Conservation (phyloP, 1,140 invertebrate genomes). For the Trachymyrmex septentrionalis region DNA sequence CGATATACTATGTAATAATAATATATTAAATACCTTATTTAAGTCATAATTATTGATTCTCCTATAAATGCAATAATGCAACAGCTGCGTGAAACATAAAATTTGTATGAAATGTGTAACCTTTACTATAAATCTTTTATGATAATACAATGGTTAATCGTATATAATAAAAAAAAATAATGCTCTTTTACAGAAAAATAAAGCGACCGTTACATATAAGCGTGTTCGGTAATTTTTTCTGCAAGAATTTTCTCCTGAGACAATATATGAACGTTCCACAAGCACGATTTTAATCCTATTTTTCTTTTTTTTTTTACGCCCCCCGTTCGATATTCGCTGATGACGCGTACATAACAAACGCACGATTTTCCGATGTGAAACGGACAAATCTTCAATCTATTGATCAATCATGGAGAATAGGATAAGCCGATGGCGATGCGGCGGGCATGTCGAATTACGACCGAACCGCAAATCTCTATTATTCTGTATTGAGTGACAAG, state of each 20-base stretch:
- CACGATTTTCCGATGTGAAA: constrained; percentile 38
- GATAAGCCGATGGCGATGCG: constrained; percentile 27
- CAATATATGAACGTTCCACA: constrained; percentile 8
- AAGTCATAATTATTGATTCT: constrained; percentile 5
- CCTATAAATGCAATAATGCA: neutral
- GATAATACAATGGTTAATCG: constrained; percentile 18
- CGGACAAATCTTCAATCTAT: constrained; percentile 34
- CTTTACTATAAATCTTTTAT: neutral
- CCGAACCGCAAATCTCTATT: constrained; percentile 28
- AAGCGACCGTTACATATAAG: neutral
- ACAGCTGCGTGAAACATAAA: neutral
- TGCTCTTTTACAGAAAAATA: neutral
- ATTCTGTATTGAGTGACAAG: constrained; percentile 27
- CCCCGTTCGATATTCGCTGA: constrained; percentile 16
- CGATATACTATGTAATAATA: neutral
- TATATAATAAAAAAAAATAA: neutral
- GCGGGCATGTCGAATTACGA: neutral
- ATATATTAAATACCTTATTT: neutral
- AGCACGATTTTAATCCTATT: constrained; percentile 34
- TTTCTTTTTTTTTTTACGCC: neutral
- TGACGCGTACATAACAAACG: constrained; percentile 20
- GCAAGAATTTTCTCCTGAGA: neutral
- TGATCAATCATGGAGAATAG: constrained; percentile 2
- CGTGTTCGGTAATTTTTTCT: neutral
- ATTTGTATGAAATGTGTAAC: neutral